Conservation (phyloP, 1,140 invertebrate genomes). For the Macrobrachium rosenbergii region DNA sequence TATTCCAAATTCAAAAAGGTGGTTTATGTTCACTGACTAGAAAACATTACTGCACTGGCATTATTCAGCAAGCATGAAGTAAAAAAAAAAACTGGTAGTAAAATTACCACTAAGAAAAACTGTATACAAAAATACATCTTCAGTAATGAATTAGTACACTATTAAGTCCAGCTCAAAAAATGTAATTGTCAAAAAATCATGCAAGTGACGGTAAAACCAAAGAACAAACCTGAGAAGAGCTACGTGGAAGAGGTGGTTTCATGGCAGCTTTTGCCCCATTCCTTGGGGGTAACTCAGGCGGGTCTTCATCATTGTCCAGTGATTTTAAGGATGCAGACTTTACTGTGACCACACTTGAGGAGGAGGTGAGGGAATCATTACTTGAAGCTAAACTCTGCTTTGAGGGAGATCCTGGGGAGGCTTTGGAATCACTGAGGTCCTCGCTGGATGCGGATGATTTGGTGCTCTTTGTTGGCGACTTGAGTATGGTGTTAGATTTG, state of each 20-base stretch:
- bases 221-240: slow-evolving; percentile 75
- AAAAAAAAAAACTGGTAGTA: too few relatives aligned
- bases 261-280: slow-evolving; percentile 74
- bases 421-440: slow-evolving; percentile 58
- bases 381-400: slow-evolving; percentile 67
- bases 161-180: not conserved
- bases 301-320: slow-evolving; percentile 66
- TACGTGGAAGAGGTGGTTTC: slow-evolving; percentile 80
- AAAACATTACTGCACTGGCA: too few relatives aligned
- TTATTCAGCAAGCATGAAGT: too few relatives aligned
- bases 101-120: too few relatives aligned
- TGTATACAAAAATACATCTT: too few relatives aligned
- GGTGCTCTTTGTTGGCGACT: slow-evolving; percentile 49
- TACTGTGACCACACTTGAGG: slow-evolving; percentile 68
- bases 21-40: too few relatives aligned
- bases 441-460: slow-evolving; percentile 61
- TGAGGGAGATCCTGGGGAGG: slow-evolving; percentile 64
- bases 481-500: slow-evolving; percentile 23
- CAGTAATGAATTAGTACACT: too few relatives aligned
- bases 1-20: too few relatives aligned
- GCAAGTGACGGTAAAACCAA: not conserved
- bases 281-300: slow-evolving; percentile 75
- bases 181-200: not conserved
- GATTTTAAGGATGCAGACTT: slow-evolving; percentile 66
- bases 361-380: slow-evolving; percentile 68